Conservation (phyloP, 2,113 vertebrate genomes). For the Gymnorhina tibicen region DNA sequence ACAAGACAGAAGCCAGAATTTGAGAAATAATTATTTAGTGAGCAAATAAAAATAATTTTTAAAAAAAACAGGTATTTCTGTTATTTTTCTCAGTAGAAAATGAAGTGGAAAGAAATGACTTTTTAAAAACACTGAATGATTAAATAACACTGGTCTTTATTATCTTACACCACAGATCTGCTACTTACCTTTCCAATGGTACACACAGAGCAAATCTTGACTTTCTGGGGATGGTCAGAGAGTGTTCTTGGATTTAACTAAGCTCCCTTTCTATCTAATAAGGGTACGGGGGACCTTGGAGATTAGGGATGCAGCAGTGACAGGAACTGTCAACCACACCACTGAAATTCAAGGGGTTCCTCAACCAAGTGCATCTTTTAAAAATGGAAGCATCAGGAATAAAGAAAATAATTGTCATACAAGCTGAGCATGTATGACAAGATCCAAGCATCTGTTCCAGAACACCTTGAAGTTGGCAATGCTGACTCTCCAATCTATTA, state of each 20-base stretch:
- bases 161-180: not conserved
- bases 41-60: not conserved
- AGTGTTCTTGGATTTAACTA: not conserved
- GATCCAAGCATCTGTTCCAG: not conserved
- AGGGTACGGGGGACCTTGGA: not conserved
- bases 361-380: not conserved
- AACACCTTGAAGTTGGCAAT: not conserved
- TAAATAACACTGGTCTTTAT: not conserved
- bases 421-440: not conserved
- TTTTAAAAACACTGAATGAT: not conserved
- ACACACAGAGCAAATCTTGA: not conserved
- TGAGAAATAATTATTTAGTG: not conserved
- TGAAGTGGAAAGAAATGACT: not conserved
- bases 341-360: not conserved
- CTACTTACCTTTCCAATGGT: not conserved
- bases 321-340: not conserved
- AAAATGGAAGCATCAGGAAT: not conserved
- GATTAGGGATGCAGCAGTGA: not conserved
- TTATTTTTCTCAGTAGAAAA: not conserved
- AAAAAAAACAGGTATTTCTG: not conserved
- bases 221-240: not conserved
- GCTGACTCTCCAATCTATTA: not conserved
- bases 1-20: not conserved
- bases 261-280: not conserved
- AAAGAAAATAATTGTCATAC: not conserved